Base-by-base conservation (phyloP, 92 coral and sea anemone species). In the Paragorgia papillata region DNA sequence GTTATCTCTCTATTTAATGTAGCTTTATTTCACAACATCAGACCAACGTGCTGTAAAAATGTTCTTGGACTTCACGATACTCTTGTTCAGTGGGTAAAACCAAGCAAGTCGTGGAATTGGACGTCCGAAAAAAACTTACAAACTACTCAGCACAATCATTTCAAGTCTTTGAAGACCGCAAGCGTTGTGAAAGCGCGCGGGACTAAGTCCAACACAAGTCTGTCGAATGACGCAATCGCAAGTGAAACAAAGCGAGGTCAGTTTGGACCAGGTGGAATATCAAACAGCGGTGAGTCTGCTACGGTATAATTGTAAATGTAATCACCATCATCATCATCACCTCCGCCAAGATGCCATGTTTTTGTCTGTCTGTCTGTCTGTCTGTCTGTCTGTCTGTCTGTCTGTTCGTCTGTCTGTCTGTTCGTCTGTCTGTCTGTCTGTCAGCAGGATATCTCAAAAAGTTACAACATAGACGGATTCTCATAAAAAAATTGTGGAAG, bases 251-350 rank as follows among this genome's bases (percentile, higher is more conserved):
- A 22, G 18, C n/a, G 0, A 18, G 57, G 33, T 6, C 24, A 27
- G 39, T 68, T 68, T 68, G 75, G 75, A 48, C 30, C 57, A 12
- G 75, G 60, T 0, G 75, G 75, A 28, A 21, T 68, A 25, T 24
- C 58, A 44, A 37, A 68, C 75, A 56, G 33, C 31, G 62, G 62
- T 56, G 22, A 56, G 33, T 13, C 62, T 22, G 33, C 30, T 37
- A n/a, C 58, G 58, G 20, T 17, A 51, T 5, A 17, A 17, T 4
- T 5, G 26, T 51, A 51, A 3, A 6, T 3, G n/a, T n/a, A n/a
- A n/a, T n/a, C n/a, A n/a, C n/a, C n/a, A n/a, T n/a, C n/a, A n/a
- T n/a, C n/a, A n/a, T n/a, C n/a, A n/a, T n/a, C n/a, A n/a, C n/a
- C n/a, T n/a, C n/a, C n/a, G n/a, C n/a, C n/a, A n/a, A n/a, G n/a